A percentile compares a stretch with the other conserved stretches of the same genome.
These are phyloP conservation scores for Laticauda colubrina DNA, from an alignment of 2,113 vertebrate species.

Conservation along the genomic window DNA sequence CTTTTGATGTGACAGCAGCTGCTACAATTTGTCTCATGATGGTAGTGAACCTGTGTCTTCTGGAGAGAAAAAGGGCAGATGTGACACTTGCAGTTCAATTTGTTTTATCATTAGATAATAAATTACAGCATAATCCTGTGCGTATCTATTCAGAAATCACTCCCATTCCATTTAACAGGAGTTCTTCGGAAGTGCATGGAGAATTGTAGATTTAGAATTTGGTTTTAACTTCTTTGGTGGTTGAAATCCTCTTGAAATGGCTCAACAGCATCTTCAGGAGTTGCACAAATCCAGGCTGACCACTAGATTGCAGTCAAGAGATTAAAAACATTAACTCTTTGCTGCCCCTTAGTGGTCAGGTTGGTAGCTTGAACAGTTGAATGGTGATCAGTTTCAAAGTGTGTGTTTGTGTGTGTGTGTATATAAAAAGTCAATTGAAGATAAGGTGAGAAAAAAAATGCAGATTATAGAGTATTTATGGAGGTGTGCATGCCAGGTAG, in stretches of 20 bases:
- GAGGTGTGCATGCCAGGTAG: not conserved
- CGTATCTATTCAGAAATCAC: not conserved
- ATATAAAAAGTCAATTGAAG: not conserved
- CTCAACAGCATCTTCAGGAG: not conserved
- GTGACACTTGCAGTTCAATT: not conserved
- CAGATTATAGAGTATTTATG: not conserved
- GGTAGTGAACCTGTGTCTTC: conserved; percentile 60
- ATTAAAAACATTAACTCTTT: not conserved
- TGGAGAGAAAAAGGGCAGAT: conserved; percentile 54
- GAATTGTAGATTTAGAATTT: not conserved
- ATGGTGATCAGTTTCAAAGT: not conserved
- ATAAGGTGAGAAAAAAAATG: not conserved
- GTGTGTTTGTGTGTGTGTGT: not conserved
- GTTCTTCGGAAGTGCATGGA: not conserved
- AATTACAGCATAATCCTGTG: not conserved
- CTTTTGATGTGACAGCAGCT: not conserved
- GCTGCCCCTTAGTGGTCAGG: not conserved
- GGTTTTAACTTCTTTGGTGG: not conserved
- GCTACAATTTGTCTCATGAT: conserved; percentile 46
- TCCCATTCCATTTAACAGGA: not conserved
- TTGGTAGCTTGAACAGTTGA: not conserved
- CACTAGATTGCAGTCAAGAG: not conserved
- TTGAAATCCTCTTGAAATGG: conserved; percentile 33
- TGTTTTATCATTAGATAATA: conserved; percentile 27
- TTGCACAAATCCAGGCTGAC: not conserved